These are phyloP conservation scores for Heterotilapia buettikoferi DNA, from an alignment of 2,113 vertebrate species.

Conservation along the genomic window DNA sequence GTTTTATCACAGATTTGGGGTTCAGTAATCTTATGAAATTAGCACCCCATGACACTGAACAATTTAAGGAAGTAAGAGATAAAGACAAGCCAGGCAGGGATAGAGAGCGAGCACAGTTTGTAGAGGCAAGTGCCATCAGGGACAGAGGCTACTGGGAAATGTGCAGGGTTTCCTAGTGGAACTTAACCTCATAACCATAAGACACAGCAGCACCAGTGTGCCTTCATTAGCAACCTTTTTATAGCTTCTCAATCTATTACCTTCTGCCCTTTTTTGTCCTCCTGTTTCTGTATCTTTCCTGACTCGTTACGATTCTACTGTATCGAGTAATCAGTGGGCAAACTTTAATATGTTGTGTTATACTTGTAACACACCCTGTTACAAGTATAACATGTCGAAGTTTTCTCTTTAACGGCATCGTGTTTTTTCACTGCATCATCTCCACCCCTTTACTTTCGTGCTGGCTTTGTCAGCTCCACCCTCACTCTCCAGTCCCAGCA, in stretches of 20 bases:
- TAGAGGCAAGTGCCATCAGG: neutral
- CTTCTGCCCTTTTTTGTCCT: constrained; percentile 16
- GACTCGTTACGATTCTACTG: neutral
- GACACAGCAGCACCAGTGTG: constrained; percentile 8
- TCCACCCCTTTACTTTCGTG: neutral
- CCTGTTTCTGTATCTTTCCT: neutral
- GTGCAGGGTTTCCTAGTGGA: constrained; percentile 29
- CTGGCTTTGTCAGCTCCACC: neutral
- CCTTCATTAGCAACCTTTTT: constrained; percentile 56
- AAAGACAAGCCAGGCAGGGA: neutral
- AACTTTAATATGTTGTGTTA: neutral
- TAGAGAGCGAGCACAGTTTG: neutral
- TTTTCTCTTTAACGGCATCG: neutral
- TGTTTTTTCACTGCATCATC: neutral
- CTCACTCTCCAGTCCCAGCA: neutral
- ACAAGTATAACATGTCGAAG: neutral
- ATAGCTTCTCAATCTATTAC: constrained; percentile 56
- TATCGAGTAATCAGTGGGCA: neutral
- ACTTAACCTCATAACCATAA: constrained; percentile 48
- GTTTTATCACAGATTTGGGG: neutral
- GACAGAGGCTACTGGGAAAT: constrained; percentile 27
- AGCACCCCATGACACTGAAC: neutral
- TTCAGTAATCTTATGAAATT: neutral
- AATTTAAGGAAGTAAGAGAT: neutral
- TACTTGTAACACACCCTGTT: neutral